Conservation (phyloP, 2,797 vertebrate genomes). For the Anguilla pacifica region DNA sequence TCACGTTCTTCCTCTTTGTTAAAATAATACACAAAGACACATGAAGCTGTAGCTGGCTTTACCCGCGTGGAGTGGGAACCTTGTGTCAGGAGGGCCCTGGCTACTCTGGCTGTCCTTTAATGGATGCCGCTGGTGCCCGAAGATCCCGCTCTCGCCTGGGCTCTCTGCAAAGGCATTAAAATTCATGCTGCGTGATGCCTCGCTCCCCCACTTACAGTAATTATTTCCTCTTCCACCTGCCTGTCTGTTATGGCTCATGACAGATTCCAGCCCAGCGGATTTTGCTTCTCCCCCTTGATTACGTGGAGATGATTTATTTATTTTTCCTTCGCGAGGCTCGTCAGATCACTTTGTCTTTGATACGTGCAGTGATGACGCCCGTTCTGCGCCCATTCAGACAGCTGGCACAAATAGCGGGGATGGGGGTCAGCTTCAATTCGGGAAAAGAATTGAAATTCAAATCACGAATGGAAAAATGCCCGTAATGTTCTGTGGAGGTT, state of each 20-base stretch:
- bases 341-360: background rate
- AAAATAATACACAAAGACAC: background rate
- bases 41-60: background rate
- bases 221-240: slow-evolving; percentile 17
- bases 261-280: slow-evolving; percentile 6
- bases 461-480: background rate
- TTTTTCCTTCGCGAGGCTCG: background rate
- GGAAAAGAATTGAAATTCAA: background rate
- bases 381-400: background rate
- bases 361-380: background rate
- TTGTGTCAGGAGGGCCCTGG: background rate
- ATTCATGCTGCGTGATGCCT: background rate
- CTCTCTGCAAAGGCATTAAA: background rate
- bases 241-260: background rate
- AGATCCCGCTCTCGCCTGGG: background rate
- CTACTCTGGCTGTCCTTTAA: background rate
- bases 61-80: slow-evolving; percentile 6
- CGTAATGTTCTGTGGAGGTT: background rate
- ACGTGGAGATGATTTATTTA: background rate
- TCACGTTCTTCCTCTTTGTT: slow-evolving; percentile 10
- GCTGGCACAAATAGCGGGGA: background rate
- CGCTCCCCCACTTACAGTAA: slow-evolving; percentile 8
- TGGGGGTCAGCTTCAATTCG: background rate
- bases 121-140: background rate
- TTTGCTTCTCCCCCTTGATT: background rate